Evolutionary conservation across 2,888 invertebrate genomes (phyloP), one percentile per base, ranked within the genome.

Genomic region (Bembecia ichneumoniformis): DNA sequence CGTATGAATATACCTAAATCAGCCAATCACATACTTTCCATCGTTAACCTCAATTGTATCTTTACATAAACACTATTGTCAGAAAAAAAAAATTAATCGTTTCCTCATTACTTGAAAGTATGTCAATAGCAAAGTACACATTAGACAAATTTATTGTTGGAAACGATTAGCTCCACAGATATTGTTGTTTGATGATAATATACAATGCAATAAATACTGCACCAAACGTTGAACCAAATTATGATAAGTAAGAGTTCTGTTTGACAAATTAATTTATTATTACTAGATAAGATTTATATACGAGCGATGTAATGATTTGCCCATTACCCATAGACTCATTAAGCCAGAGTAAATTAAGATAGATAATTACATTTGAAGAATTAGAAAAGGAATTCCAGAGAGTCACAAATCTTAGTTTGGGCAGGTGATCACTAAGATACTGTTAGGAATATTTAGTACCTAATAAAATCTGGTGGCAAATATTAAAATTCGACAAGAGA

Each of bases 171-270:
- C 35, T 35, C 13, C 9, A 68, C 76, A 72, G 70, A 76, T 72
- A 73, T 70, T 72, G 76, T 74, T 76, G 74, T 71, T 75, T 66
- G 68, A 86, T 86, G 84, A 72, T 71, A 82, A 83, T 86, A 77
- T 84, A 84, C 86, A 86, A 86, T 84, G 86, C 80, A 75, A 84
- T 82, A 80, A 63, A 80, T 82, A 78, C 87, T 84, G 86, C 83
- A 82, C 84, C 86, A 86, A 84, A 82, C 81, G 77, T 81, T 79
- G 81, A 81, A 81, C 80, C 77, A 82, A 77, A 40, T 44, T 79
- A 82, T 77, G 75, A 78, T 77, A 76, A 78, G 68, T 78, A 62
- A 77, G 68, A 77, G 76, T 66, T 58, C 69, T 67, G 71, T 63
- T 66, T 71, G 68, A 77, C 71, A 77, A 71, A 67, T 68, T 71